Evolutionary conservation across 2,888 invertebrate genomes (phyloP).

Genomic region (Charanyca ferruginea): DNA sequence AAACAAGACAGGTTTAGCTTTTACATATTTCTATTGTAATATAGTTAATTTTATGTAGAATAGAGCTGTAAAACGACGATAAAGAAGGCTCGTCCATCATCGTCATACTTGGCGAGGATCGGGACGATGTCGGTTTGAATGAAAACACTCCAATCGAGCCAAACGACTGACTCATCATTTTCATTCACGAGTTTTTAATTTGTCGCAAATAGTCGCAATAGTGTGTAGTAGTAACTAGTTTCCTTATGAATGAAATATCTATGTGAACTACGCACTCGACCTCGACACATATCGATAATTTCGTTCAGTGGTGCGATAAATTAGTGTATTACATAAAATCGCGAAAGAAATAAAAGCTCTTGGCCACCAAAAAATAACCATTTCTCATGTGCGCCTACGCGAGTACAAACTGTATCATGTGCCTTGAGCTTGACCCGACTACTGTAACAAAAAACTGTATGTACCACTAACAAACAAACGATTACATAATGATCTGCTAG

Average conservation of each 20-base stretch:
- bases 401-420: slow-evolving; percentile 50
- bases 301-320: slow-evolving; percentile 46
- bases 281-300: slow-evolving; percentile 58
- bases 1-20: slow-evolving; percentile 14
- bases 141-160: slow-evolving; percentile 77
- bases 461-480: slow-evolving; percentile 67
- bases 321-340: slow-evolving; percentile 21
- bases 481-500: slow-evolving; percentile 73
- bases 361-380: slow-evolving; percentile 29
- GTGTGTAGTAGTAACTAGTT: slow-evolving; percentile 47
- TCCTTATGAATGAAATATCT: slow-evolving; percentile 50
- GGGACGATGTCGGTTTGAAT: slow-evolving; percentile 71
- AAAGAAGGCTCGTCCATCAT: slow-evolving; percentile 64
- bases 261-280: slow-evolving; percentile 27
- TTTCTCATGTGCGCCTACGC: slow-evolving; percentile 31
- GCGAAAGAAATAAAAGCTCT: slow-evolving; percentile 22
- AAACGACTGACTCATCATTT: slow-evolving; percentile 83
- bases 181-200: slow-evolving; percentile 79
- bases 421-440: slow-evolving; percentile 82
- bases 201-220: slow-evolving; percentile 58
- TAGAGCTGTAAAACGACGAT: slow-evolving; percentile 51
- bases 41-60: slow-evolving; percentile 11
- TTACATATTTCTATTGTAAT: slow-evolving; percentile 14
- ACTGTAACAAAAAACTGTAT: slow-evolving; percentile 64
- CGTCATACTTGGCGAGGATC: slow-evolving; percentile 71